These are phyloP conservation scores for Tamandua tetradactyla DNA, from an alignment of 2,797 vertebrate genomes.

Conservation along the genomic window DNA sequence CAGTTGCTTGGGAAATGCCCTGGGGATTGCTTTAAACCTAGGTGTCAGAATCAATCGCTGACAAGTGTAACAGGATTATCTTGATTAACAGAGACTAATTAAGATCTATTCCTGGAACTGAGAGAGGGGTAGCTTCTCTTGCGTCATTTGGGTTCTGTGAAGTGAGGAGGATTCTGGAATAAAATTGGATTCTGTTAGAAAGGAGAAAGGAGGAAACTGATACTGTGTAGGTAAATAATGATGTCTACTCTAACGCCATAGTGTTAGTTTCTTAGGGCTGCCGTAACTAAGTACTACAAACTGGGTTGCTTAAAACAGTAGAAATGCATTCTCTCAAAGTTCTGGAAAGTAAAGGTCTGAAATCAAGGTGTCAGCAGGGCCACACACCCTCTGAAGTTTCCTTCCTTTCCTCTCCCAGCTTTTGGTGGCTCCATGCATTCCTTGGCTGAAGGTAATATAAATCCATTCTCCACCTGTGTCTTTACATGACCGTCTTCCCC, in stretches of 20 bases:
- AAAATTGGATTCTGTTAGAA: slow-evolving; percentile 14
- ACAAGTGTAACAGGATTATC: neutral
- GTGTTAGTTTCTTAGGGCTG: no score
- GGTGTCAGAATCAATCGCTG: neutral
- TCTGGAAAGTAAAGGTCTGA: no score
- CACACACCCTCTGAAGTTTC: no score
- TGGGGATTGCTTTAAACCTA: neutral
- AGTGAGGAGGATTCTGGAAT: neutral
- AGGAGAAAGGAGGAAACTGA: neutral
- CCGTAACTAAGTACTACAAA: no score
- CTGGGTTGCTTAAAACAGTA: no score
- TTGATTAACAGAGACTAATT: neutral
- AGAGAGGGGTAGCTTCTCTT: neutral
- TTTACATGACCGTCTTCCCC: no score
- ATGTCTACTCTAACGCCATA: neutral
- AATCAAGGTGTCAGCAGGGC: no score
- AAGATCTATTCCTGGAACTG: neutral
- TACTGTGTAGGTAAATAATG: neutral
- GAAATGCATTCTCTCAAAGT: no score
- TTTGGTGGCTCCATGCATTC: no score
- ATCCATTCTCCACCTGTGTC: no score
- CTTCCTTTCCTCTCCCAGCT: no score
- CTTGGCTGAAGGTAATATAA: no score
- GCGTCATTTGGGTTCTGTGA: neutral
- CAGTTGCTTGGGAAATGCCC: neutral